Base-by-base conservation (phyloP, 92 coral and sea anemone species). In the Actinernus sp. region DNA sequence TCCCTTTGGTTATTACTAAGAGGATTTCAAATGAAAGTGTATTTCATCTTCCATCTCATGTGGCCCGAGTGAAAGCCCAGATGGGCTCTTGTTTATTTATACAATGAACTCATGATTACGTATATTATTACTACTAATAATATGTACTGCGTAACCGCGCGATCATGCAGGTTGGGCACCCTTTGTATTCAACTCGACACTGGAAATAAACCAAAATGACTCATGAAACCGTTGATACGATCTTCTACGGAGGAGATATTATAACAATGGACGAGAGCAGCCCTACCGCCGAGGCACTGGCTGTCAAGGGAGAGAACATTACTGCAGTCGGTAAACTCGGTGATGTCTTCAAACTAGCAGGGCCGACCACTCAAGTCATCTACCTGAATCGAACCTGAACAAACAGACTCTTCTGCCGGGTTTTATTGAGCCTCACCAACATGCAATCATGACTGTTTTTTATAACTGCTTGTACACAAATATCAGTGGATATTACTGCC, bases 321-420 rank as follows among this genome's bases (percentile, higher is more conserved):
- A 24, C 28, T 3, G 68, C 78, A 12, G 74, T 83, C 14, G 94
- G 94, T 21, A 56, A 58, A 10, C 29, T 49, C 7, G 52, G 76
- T 6, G 64, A 76, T 0, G 74, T 88, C 32, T 38, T 65, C 37
- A 28, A 26, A 20, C 49, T 37, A 19, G 66, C 54, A 6, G 85
- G 81, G 1, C 32, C 69, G 18, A 11, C 54, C 3, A 87, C 88
- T 25, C 25, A 37, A 49, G 55, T 52, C 30, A 49, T 87, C 36
- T 3, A 63, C 10, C 78, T 82, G 40, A n/a, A n/a, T n/a, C n/a
- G n/a, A n/a, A n/a, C n/a, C 78, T 87, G 37, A 4, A 51, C 11
- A 61, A 58, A 0, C 76, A 87, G 48, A 88, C 89, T 0, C 74
- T 88, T 27, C 65, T 88, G 24, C 94, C 94, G 24, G 94, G 94